phyloP scores from a whole-genome alignment of 2,888 invertebrate species.

The Arenicola marina region DNA sequence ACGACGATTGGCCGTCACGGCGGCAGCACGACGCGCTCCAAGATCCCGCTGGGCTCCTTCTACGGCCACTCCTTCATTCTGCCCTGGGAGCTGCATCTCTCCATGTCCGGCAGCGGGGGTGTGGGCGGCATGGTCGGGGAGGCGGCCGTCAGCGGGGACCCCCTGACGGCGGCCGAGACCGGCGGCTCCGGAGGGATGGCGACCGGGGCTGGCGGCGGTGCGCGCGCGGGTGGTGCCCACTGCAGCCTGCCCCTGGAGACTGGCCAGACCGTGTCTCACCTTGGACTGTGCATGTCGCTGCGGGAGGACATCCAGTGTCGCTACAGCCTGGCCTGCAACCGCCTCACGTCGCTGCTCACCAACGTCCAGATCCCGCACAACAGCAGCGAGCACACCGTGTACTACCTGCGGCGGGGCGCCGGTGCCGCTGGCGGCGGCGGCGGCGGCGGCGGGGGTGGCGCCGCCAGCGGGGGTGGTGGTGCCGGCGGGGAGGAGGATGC shows the following conservation, averaged over 20 bases:
- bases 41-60: slow-evolving; percentile 90
- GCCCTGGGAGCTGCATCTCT: slow-evolving; percentile 64
- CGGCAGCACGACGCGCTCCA: slow-evolving; percentile 86
- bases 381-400: slow-evolving; percentile 64
- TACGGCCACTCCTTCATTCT: slow-evolving; percentile 83
- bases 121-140: too few relatives aligned
- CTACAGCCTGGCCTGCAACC: slow-evolving; percentile 81
- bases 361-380: slow-evolving; percentile 60
- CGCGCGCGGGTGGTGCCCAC: background rate
- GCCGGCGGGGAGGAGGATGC: slow-evolving; percentile 65
- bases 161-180: background rate
- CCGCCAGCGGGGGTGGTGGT: slow-evolving; percentile 70
- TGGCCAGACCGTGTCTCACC: slow-evolving; percentile 53
- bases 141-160: background rate
- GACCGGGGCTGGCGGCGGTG: background rate
- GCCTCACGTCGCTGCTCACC: slow-evolving; percentile 75
- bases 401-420: slow-evolving; percentile 71
- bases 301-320: slow-evolving; percentile 81
- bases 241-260: slow-evolving; percentile 29
- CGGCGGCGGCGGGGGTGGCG: slow-evolving; percentile 64
- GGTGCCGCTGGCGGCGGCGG: too few relatives aligned
- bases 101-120: background rate
- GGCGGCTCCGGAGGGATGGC: background rate
- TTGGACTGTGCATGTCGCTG: slow-evolving; percentile 72
- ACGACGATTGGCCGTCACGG: slow-evolving; percentile 90